Evolutionary conservation across 2,797 vertebrate species (phyloP), one percentile per base, ranked within the genome.

Genomic region (Rhynchotus rufescens): DNA sequence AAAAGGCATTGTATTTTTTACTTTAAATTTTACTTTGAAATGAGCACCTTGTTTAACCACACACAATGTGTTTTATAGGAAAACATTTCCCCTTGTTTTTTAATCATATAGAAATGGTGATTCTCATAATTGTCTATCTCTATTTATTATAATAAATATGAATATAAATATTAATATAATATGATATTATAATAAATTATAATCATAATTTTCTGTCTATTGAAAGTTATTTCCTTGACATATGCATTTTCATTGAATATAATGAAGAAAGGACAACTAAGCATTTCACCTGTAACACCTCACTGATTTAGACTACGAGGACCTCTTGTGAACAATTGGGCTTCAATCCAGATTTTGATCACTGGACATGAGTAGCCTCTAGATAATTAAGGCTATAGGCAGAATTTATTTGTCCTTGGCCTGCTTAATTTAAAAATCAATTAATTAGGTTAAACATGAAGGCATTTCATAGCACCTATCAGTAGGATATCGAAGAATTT

Each of bases 261-360:
- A 96, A 93, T 94, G 92, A 92, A 96, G 56, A 71, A 92, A 95
- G 76, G 84, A 89, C 78, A 89, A 91, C 92, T 97, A 94, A 97
- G 47, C 79, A 95, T 91, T 90, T 77, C 80, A 96, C 86, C 92
- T 95, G 71, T 95, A 94, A 96, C 93, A 95, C 86, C 59, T 86
- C 89, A 95, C 71, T 92, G 71, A 90, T 95, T 95, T 93, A 80
- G 59, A 93, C 84, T 73, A 57, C 76, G 89, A 93, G 93, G 88
- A 94, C 94, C 92, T 95, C 75, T 92, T 92, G 88, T 93, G 91
- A 96, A 87, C 72, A 91, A 72, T 80, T 94, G 80, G 51, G 84
- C 67, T 96, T 93, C 85, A 87, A 89, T 92, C 80, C 81, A 91
- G 83, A 80, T 89, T 96, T 96, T 95, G 94, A 97, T 96, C 92